Percentiles rank a stretch among this genome's conserved stretches.
Evolutionary conservation across 2,797 vertebrate species (phyloP).

Genomic region (Eulemur mongoz): DNA sequence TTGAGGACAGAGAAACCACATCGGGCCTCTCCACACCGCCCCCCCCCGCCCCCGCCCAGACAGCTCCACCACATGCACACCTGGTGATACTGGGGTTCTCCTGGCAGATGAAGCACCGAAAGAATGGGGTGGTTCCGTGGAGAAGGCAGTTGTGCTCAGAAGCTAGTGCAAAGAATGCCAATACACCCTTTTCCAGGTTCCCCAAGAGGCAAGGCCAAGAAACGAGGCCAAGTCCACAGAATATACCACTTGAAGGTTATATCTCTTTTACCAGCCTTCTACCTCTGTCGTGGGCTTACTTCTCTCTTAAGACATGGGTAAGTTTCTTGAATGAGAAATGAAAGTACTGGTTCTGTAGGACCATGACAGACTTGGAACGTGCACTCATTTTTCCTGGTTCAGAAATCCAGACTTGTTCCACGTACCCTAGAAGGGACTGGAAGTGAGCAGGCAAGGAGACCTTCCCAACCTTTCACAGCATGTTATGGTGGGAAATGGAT

Average conservation of each 20-base stretch:
- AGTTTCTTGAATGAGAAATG: background rate
- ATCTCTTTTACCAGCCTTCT: background rate
- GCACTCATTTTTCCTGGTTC: background rate
- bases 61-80: background rate
- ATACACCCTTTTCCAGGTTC: background rate
- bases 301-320: background rate
- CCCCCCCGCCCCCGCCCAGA: background rate
- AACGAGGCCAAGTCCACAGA: background rate
- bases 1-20: background rate
- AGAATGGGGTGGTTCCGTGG: background rate
- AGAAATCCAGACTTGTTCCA: background rate
- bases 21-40: background rate
- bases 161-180: background rate
- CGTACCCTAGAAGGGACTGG: background rate
- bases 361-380: background rate
- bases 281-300: background rate
- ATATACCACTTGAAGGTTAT: background rate
- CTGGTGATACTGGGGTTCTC: background rate
- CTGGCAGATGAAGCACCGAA: background rate
- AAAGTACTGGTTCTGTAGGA: background rate
- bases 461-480: background rate
- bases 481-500: background rate
- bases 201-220: background rate
- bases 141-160: background rate
- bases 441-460: background rate